Conservation (phyloP, 2,888 invertebrate genomes). For the Prosopocoilus inquinatus region DNA sequence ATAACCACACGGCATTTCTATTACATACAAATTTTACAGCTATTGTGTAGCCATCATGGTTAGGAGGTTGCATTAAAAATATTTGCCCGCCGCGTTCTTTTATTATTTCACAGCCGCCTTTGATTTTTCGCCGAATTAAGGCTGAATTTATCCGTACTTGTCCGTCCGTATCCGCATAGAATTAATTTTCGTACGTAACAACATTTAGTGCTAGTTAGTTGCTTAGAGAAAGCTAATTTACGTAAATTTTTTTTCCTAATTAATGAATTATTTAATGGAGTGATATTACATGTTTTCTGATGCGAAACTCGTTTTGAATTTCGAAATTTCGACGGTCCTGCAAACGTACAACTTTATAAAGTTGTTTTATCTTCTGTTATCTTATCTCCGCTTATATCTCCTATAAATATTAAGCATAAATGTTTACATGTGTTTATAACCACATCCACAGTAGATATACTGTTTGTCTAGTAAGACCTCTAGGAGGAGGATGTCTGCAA, state of each 20-base stretch:
- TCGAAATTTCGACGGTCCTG: too few relatives aligned
- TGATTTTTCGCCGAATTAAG: neutral
- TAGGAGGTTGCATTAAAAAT: slow-evolving; percentile 23
- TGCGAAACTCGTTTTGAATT: too few relatives aligned
- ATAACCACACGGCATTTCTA: slow-evolving; percentile 32
- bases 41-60: slow-evolving; percentile 41
- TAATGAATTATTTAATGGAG: slow-evolving; percentile 3
- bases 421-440: too few relatives aligned
- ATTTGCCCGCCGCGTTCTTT: neutral
- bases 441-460: too few relatives aligned
- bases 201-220: slow-evolving; percentile 4
- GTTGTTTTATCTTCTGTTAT: too few relatives aligned
- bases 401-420: too few relatives aligned
- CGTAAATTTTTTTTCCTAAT: slow-evolving; percentile 5
- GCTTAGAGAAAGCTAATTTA: slow-evolving; percentile 9
- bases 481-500: slow-evolving; percentile 1
- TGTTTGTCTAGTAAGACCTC: neutral
- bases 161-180: neutral
- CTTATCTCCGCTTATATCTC: too few relatives aligned
- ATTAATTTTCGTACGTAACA: neutral
- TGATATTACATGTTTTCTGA: neutral
- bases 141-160: too few relatives aligned
- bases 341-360: too few relatives aligned
- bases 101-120: neutral
- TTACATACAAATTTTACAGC: slow-evolving; percentile 38